phyloP scores from a whole-genome alignment of 2,797 vertebrate genomes.

The Anniella stebbinsi region DNA sequence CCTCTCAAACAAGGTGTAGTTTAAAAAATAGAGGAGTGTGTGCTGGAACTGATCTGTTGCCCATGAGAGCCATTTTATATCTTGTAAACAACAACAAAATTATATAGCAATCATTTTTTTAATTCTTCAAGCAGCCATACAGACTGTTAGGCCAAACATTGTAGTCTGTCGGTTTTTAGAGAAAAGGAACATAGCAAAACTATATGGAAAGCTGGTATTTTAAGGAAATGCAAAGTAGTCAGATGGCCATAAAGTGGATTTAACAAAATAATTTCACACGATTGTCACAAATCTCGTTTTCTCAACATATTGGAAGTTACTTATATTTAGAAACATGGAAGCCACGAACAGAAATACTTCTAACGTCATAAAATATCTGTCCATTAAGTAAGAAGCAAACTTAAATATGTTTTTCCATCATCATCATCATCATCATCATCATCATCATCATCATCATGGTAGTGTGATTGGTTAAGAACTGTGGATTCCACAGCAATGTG shows the following conservation, averaged over 20 bases:
- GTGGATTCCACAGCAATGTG: neutral
- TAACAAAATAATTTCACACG: slow-evolving; percentile 23
- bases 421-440: too few relatives aligned
- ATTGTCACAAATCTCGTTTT: neutral
- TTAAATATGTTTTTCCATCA: neutral
- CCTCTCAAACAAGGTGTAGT: slow-evolving; percentile 4
- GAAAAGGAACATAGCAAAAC: slow-evolving; percentile 38
- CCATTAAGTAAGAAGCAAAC: neutral
- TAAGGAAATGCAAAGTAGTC: neutral
- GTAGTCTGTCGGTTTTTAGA: slow-evolving; percentile 17
- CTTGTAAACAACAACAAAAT: slow-evolving; percentile 49
- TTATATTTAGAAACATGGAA: neutral
- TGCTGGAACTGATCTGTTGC: slow-evolving; percentile 30
- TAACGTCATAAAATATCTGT: slow-evolving; percentile 1
- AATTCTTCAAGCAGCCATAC: slow-evolving; percentile 37
- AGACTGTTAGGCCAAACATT: slow-evolving; percentile 33
- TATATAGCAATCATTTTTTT: slow-evolving; percentile 5
- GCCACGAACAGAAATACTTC: slow-evolving; percentile 16
- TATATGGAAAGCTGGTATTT: slow-evolving; percentile 15
- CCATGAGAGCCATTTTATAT: slow-evolving; percentile 40
- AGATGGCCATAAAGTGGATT: neutral
- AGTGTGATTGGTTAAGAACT: neutral
- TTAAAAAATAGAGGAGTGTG: slow-evolving; percentile 46
- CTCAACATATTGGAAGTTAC: neutral
- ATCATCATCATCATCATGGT: too few relatives aligned